These are phyloP conservation scores for Silurus aristotelis DNA, from an alignment of 2,797 vertebrate species.

Conservation along the genomic window DNA sequence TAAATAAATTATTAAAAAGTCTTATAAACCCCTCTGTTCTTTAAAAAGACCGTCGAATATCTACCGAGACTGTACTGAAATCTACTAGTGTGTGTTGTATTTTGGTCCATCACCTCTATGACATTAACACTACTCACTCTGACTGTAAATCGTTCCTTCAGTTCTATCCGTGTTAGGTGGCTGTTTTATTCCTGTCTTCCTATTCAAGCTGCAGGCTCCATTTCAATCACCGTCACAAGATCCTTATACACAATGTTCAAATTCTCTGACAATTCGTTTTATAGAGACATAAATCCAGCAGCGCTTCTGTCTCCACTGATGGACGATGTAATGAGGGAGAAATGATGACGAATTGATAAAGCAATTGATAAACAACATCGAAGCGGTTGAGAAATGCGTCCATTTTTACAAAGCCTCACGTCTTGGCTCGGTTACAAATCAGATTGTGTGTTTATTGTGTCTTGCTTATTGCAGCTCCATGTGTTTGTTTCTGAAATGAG, in stretches of 20 bases:
- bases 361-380: conserved; percentile 46
- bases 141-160: conserved; percentile 1
- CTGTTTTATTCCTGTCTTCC: not conserved
- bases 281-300: conserved; percentile 20
- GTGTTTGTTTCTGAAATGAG: conserved; percentile 42
- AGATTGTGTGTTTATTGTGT: conserved; percentile 40
- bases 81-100: not conserved
- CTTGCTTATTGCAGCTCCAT: conserved; percentile 32
- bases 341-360: conserved; percentile 66
- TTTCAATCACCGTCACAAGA: conserved; percentile 13
- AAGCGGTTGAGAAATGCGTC: conserved; percentile 19
- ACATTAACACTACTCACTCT: not conserved
- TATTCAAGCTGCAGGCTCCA: conserved; percentile 17
- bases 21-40: not conserved
- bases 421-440: conserved; percentile 41
- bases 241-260: not conserved
- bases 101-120: not conserved
- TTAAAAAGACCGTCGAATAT: not conserved
- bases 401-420: not conserved
- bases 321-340: conserved; percentile 56
- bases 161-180: not conserved
- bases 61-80: not conserved
- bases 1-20: conserved; percentile 35
- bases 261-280: conserved; percentile 21
- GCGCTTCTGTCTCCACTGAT: conserved; percentile 15